A percentile compares a stretch with the other conserved stretches of the same genome.
Conservation (phyloP, 2,888 invertebrate genomes). For the Oxytorus armatus region DNA sequence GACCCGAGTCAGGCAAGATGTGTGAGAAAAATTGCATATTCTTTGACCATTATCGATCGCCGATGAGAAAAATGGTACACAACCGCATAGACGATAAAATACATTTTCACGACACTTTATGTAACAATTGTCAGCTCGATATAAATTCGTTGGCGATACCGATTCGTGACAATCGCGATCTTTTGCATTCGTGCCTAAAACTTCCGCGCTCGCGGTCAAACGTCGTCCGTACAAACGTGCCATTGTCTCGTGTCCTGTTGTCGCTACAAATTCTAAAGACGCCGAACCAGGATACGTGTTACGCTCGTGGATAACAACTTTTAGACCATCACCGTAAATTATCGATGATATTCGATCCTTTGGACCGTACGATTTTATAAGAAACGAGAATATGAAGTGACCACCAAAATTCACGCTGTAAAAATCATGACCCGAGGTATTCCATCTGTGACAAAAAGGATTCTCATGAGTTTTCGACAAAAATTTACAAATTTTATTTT, state of each 20-base stretch:
- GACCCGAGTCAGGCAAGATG: conserved; percentile 76
- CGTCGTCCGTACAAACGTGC: conserved; percentile 69
- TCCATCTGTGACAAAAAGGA: conserved; percentile 57
- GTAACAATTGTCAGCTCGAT: conserved; percentile 80
- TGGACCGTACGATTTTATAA: conserved; percentile 68
- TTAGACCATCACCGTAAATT: conserved; percentile 73
- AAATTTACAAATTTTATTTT: too few species aligned
- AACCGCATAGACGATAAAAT: conserved; percentile 76
- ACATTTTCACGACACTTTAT: conserved; percentile 76
- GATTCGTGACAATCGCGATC: conserved; percentile 76
- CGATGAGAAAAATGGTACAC: conserved; percentile 80
- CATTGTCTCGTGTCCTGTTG: conserved; percentile 70
- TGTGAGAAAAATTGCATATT: conserved; percentile 79
- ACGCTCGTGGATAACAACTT: conserved; percentile 80
- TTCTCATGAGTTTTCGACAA: too few species aligned
- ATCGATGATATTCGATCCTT: conserved; percentile 71
- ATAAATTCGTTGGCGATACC: conserved; percentile 70
- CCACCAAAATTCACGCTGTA: conserved; percentile 70
- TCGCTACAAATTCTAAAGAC: conserved; percentile 71
- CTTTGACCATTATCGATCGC: conserved; percentile 64
- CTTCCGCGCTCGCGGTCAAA: conserved; percentile 72
- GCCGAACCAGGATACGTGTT: conserved; percentile 77
- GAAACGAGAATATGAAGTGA: conserved; percentile 71
- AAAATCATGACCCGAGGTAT: conserved; percentile 31
- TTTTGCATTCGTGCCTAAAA: conserved; percentile 61